A percentile compares a stretch with the other conserved stretches of the same genome.
Evolutionary conservation across 2,888 invertebrate genomes (phyloP).

Genomic region (Drosophila dives): DNA sequence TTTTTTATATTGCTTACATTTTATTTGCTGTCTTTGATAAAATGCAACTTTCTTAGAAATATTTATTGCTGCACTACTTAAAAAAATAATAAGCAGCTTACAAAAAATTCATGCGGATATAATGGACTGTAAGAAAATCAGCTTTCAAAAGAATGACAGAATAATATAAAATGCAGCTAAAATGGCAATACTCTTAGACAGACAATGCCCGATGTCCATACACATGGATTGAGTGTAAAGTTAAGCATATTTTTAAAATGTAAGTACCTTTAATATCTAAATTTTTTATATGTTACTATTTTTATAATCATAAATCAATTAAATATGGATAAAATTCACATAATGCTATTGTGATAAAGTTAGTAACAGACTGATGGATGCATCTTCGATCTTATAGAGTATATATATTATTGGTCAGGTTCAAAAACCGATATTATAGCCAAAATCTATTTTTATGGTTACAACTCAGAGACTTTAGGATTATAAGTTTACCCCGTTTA

Average conservation of each 20-base stretch:
- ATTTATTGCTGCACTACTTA: slow-evolving; percentile 30
- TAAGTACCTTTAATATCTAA: not conserved
- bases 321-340: not conserved
- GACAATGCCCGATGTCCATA: not conserved
- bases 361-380: not conserved
- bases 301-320: not conserved
- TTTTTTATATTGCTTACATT: slow-evolving; percentile 28
- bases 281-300: not conserved
- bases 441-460: not conserved
- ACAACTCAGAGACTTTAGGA: not conserved
- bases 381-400: not conserved
- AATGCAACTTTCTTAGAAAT: slow-evolving; percentile 29
- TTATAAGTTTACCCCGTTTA: not conserved
- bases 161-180: slow-evolving; percentile 2
- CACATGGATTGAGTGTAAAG: not conserved
- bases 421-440: not conserved
- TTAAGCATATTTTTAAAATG: not conserved
- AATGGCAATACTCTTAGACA: not conserved
- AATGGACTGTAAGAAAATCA: slow-evolving; percentile 15
- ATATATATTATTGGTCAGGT: not conserved
- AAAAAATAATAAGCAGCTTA: slow-evolving; percentile 22
- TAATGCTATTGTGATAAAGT: not conserved
- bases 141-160: not conserved
- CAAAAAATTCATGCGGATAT: slow-evolving; percentile 9
- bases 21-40: slow-evolving; percentile 33